Percentiles rank a stretch among this genome's conserved stretches.
These are phyloP conservation scores for Pantherophis guttatus DNA, from an alignment of 2,113 vertebrate genomes.

Conservation along the genomic window DNA sequence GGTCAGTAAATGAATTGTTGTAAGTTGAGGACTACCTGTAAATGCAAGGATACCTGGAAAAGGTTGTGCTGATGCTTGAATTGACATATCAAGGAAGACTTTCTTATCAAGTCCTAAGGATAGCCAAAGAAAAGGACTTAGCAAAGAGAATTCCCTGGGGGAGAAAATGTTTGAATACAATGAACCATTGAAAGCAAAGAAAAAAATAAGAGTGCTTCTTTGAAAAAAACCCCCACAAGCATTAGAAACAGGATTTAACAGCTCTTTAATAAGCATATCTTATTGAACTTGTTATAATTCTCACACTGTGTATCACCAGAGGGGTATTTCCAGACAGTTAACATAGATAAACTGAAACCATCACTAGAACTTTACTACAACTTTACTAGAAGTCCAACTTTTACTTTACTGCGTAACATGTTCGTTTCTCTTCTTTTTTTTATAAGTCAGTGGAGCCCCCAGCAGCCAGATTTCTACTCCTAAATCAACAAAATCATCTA, in stretches of 20 bases:
- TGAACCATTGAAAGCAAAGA: neutral
- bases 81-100: neutral
- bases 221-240: neutral
- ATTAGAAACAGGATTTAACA: too few species aligned
- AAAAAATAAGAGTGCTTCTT: neutral
- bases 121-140: neutral
- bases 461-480: constrained; percentile 87
- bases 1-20: too few species aligned
- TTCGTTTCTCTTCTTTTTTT: constrained; percentile 47
- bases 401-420: neutral
- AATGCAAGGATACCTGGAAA: neutral
- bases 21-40: too few species aligned
- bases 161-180: too few species aligned
- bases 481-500: constrained; percentile 91
- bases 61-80: neutral
- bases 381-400: neutral
- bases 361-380: neutral
- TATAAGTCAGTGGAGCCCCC: constrained; percentile 86
- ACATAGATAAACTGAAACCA: neutral
- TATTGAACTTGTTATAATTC: neutral
- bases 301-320: neutral
- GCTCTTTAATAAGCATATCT: neutral
- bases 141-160: neutral
- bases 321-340: neutral
- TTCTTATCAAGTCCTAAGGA: neutral